A percentile compares a stretch with the other conserved stretches of the same genome.
phyloP scores from a whole-genome alignment of 2,888 invertebrate species.

The Quadroppia sp. region DNA sequence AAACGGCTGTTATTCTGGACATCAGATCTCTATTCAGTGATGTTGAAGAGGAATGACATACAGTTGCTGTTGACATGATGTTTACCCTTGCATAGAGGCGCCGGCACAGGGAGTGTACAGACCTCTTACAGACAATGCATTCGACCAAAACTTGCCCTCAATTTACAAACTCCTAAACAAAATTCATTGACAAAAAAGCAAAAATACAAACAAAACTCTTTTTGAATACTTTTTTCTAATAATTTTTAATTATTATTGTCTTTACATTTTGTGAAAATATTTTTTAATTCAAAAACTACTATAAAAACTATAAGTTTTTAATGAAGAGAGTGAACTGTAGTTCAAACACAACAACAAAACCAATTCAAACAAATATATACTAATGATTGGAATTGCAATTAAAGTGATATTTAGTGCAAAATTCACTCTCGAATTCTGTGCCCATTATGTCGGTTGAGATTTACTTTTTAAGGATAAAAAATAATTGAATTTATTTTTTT shows the following conservation, averaged over 20 bases:
- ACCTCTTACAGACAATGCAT: not conserved
- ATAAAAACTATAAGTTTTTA: not conserved
- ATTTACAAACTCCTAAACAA: conserved; percentile 21
- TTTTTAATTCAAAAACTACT: conserved; percentile 1
- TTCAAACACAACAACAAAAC: not conserved
- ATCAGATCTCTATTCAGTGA: conserved; percentile 69
- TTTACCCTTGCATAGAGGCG: conserved; percentile 31
- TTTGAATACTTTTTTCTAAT: conserved; percentile 17
- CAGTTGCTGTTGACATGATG: conserved; percentile 39
- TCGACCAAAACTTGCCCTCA: conserved; percentile 26
- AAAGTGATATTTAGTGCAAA: conserved; percentile 19
- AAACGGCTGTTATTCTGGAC: conserved; percentile 76
- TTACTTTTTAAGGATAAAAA: conserved; percentile 5
- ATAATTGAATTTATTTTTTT: conserved; percentile 19
- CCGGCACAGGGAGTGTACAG: not conserved
- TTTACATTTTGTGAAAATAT: conserved; percentile 26
- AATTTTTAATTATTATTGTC: conserved; percentile 5
- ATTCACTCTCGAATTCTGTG: conserved; percentile 26
- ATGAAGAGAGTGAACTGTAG: conserved; percentile 20
- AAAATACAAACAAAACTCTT: not conserved
- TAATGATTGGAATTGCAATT: conserved; percentile 13
- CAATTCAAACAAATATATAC: not conserved
- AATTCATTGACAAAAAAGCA: not conserved
- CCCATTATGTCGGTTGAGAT: conserved; percentile 16
- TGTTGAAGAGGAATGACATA: conserved; percentile 49